A percentile compares a stretch with the other conserved stretches of the same genome.
Evolutionary conservation across 2,113 vertebrate species (phyloP).

Genomic region (Podiceps cristatus): DNA sequence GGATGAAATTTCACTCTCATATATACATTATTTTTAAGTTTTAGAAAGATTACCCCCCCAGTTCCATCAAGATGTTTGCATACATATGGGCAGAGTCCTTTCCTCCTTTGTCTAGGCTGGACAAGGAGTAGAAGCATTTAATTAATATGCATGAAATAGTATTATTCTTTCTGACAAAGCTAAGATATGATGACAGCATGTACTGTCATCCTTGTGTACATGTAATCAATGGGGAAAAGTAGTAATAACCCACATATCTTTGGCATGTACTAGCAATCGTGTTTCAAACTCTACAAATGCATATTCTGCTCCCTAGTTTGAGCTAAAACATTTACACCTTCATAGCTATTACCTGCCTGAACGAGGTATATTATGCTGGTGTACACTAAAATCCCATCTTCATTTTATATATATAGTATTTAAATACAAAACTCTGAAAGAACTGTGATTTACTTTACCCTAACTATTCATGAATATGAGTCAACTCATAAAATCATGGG

Average conservation of each 20-base stretch:
- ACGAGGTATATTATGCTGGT: not conserved
- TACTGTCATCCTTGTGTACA: not conserved
- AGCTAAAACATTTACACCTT: not conserved
- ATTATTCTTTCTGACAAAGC: not conserved
- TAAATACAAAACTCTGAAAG: not conserved
- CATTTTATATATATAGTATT: not conserved
- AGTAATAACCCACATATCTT: not conserved
- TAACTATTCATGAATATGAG: not conserved
- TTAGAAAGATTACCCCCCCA: not conserved
- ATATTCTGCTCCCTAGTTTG: not conserved
- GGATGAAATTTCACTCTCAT: not conserved
- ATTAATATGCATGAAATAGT: not conserved
- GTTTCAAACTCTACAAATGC: not conserved
- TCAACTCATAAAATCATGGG: not conserved
- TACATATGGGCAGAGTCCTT: fast-evolving
- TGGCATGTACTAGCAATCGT: not conserved
- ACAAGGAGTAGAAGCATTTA: not conserved
- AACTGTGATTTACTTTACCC: not conserved
- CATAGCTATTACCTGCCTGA: not conserved
- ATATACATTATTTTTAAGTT: not conserved
- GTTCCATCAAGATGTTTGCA: not conserved
- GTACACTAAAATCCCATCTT: not conserved
- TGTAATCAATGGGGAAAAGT: not conserved
- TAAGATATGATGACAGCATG: not conserved
- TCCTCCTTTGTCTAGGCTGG: not conserved